These are phyloP conservation scores for Drosophila neoperkinsi DNA, from an alignment of 2,888 invertebrate species.

Conservation along the genomic window DNA sequence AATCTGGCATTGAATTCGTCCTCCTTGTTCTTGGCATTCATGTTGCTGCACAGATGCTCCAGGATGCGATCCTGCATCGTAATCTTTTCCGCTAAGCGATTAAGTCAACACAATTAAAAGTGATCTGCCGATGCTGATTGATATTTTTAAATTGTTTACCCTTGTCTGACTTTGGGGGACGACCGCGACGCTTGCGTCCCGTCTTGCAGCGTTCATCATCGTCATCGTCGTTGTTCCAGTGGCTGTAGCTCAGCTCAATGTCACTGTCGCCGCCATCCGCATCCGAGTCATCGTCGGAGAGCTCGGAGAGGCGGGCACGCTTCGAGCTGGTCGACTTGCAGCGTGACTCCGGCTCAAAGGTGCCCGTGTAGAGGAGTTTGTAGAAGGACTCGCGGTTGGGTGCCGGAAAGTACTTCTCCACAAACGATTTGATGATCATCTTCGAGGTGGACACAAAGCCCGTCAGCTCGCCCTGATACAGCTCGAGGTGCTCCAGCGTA, in stretches of 20 bases:
- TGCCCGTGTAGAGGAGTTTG: constrained; percentile 86
- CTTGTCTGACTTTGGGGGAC: constrained; percentile 78
- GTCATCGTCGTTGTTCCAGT: constrained; percentile 35
- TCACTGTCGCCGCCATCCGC: constrained; percentile 85
- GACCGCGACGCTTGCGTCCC: constrained; percentile 58
- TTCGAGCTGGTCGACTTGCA: constrained; percentile 19
- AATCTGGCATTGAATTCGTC: constrained; percentile 86
- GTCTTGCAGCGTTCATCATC: constrained; percentile 42
- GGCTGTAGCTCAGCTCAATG: constrained; percentile 22
- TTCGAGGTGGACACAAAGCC: constrained; percentile 99
- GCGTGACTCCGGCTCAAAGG: constrained; percentile 48
- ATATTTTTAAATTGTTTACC: constrained; percentile 22
- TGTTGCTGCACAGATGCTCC: constrained; percentile 43
- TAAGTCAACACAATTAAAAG: not conserved
- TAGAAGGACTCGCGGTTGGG: constrained; percentile 94
- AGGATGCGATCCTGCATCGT: constrained; percentile 69
- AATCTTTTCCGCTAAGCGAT: constrained; percentile 53
- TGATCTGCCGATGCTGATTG: not conserved
- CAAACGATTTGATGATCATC: constrained; percentile 94
- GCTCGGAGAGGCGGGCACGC: constrained; percentile 43
- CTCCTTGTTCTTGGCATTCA: constrained; percentile 86
- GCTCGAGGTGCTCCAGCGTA: constrained; percentile 97
- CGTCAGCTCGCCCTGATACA: constrained; percentile 97
- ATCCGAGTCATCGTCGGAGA: constrained; percentile 60
- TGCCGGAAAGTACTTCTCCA: constrained; percentile 99